These are phyloP conservation scores for Drepana arcuata DNA, from an alignment of 1,140 invertebrate species.

Conservation along the genomic window DNA sequence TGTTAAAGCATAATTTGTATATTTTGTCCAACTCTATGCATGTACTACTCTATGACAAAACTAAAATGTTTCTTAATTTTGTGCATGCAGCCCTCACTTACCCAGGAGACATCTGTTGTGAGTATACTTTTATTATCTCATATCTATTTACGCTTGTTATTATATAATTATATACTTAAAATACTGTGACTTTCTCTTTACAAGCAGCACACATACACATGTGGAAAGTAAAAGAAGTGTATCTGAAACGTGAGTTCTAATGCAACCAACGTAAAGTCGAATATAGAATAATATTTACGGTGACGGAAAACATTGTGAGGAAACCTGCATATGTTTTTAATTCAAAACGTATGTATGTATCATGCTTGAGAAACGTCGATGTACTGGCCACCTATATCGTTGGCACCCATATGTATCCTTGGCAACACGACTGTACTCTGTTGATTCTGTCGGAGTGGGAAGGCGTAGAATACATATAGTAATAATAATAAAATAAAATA, in stretches of 20 bases:
- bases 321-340: too few species aligned
- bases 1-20: neutral
- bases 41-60: constrained; percentile 24
- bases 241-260: constrained; percentile 57
- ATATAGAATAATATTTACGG: too few species aligned
- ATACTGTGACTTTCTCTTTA: constrained; percentile 17
- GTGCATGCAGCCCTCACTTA: constrained; percentile 70
- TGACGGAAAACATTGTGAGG: too few species aligned
- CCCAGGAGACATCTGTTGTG: constrained; percentile 66
- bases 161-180: constrained; percentile 6
- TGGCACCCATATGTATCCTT: too few species aligned
- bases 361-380: too few species aligned
- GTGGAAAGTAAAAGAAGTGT: constrained; percentile 65
- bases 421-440: too few species aligned
- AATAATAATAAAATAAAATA: too few species aligned
- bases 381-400: too few species aligned
- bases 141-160: constrained; percentile 4
- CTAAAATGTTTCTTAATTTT: constrained; percentile 50
- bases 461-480: too few species aligned
- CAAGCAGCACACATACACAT: constrained; percentile 62
- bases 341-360: too few species aligned
- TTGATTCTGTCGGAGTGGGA: too few species aligned
- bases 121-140: too few species aligned
- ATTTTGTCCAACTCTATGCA: neutral
- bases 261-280: neutral